Conservation (phyloP, 2,113 vertebrate species). For the Amblyopsis rosae region DNA sequence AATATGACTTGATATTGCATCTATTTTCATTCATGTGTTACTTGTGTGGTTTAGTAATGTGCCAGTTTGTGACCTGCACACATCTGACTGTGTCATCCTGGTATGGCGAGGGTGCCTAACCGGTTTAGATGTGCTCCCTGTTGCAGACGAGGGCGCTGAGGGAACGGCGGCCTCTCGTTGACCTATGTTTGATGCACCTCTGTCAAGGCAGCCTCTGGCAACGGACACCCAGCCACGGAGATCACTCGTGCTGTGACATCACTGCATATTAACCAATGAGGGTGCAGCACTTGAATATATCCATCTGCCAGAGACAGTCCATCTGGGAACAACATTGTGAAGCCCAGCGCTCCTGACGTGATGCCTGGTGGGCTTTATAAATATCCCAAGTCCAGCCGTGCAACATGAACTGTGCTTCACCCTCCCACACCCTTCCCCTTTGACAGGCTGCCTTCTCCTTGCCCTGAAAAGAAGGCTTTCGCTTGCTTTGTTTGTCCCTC, state of each 20-base stretch:
- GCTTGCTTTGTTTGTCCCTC: slow-evolving; percentile 74
- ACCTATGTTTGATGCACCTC: slow-evolving; percentile 70
- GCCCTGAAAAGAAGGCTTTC: slow-evolving; percentile 69
- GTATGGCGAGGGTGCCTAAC: slow-evolving; percentile 31
- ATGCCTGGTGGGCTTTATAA: slow-evolving; percentile 75
- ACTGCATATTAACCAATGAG: slow-evolving; percentile 62
- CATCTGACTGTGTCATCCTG: slow-evolving; percentile 54
- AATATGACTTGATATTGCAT: slow-evolving; percentile 26
- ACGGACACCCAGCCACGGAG: slow-evolving; percentile 40
- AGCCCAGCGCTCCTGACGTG: slow-evolving; percentile 60
- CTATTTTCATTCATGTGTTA: slow-evolving; percentile 49
- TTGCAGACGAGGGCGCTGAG: slow-evolving; percentile 32
- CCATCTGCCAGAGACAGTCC: slow-evolving; percentile 62
- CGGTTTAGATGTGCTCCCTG: slow-evolving; percentile 37
- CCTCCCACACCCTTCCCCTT: slow-evolving; percentile 70
- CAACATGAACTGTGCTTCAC: slow-evolving; percentile 74
- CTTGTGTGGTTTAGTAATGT: slow-evolving; percentile 39
- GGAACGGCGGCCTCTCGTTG: slow-evolving; percentile 58
- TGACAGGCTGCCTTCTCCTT: slow-evolving; percentile 71
- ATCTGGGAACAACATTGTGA: slow-evolving; percentile 72
- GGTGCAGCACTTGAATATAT: slow-evolving; percentile 67
- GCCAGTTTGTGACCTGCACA: slow-evolving; percentile 22
- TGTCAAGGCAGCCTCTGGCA: slow-evolving; percentile 58
- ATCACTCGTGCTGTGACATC: slow-evolving; percentile 50
- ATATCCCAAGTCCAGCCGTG: slow-evolving; percentile 65